Conservation (phyloP, 2,797 vertebrate species). For the Helarctos malayanus region DNA sequence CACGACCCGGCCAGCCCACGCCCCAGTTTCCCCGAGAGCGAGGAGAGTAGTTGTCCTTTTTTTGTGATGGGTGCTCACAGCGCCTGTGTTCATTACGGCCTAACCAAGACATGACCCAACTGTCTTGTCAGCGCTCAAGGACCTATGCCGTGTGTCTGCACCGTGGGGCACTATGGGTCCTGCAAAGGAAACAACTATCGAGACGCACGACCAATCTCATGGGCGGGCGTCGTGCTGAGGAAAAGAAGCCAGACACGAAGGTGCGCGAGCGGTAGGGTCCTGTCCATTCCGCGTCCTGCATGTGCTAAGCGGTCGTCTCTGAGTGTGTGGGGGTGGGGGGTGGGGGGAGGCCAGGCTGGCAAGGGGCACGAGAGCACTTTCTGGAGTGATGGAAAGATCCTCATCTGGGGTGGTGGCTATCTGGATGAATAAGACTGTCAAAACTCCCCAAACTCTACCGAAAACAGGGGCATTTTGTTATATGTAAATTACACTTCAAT, state of each 20-base stretch:
- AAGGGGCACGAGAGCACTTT: neutral
- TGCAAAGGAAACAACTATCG: too few species aligned
- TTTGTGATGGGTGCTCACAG: neutral
- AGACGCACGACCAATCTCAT: too few species aligned
- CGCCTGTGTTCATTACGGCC: neutral
- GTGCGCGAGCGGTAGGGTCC: accelerated
- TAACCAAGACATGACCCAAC: neutral
- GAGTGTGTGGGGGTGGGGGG: neutral
- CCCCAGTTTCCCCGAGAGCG: neutral
- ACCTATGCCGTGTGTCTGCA: accelerated
- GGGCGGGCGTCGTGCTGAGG: accelerated
- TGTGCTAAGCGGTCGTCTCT: neutral
- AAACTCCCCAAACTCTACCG: neutral
- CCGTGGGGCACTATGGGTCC: neutral
- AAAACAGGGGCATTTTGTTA: neutral
- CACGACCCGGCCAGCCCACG: neutral
- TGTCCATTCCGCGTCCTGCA: accelerated
- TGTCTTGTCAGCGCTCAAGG: neutral
- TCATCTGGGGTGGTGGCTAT: neutral
- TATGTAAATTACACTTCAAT: neutral
- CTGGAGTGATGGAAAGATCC: neutral
- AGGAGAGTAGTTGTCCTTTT: neutral
- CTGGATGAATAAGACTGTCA: neutral
- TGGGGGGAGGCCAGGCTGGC: too few species aligned
- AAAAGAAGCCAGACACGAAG: neutral